A percentile compares a stretch with the other conserved stretches of the same genome.
Evolutionary conservation across 1,140 invertebrate species (phyloP).

Genomic region (Pristionchus pacificus): DNA sequence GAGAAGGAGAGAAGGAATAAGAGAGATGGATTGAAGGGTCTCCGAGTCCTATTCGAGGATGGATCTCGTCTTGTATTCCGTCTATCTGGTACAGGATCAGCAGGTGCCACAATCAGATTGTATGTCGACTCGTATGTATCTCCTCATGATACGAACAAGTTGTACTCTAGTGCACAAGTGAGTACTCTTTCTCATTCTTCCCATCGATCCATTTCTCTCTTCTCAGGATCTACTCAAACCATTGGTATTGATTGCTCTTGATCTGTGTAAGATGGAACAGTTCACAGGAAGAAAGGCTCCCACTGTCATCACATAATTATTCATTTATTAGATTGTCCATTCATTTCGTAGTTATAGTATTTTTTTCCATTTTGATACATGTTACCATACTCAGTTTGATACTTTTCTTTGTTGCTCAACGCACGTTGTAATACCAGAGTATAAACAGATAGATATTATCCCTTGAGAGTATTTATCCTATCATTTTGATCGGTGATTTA

Average conservation of each 20-base stretch:
- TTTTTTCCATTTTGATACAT: too few species aligned
- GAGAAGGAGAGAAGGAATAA: conserved; percentile 55
- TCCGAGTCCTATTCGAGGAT: conserved; percentile 86
- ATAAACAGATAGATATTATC: too few species aligned
- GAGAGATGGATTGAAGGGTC: conserved; percentile 67
- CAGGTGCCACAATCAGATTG: conserved; percentile 87
- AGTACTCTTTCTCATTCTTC: conserved; percentile 10
- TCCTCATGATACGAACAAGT: conserved; percentile 65
- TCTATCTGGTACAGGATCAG: conserved; percentile 92
- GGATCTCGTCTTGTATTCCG: conserved; percentile 86
- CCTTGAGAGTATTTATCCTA: too few species aligned
- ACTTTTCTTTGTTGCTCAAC: too few species aligned
- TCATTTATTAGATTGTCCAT: too few species aligned
- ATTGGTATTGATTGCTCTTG: conserved; percentile 79
- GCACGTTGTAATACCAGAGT: too few species aligned
- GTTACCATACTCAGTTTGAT: too few species aligned
- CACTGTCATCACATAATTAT: conserved; percentile 89
- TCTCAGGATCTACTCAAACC: conserved; percentile 73
- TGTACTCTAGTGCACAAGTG: conserved; percentile 72
- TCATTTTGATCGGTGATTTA: too few species aligned
- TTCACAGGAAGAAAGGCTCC: conserved; percentile 82
- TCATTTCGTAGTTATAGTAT: too few species aligned
- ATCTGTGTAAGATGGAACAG: conserved; percentile 76
- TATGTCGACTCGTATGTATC: conserved; percentile 84
- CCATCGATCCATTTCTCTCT: neutral